phyloP scores from a whole-genome alignment of 2,888 invertebrate genomes.

The Ceriagrion tenellum region DNA sequence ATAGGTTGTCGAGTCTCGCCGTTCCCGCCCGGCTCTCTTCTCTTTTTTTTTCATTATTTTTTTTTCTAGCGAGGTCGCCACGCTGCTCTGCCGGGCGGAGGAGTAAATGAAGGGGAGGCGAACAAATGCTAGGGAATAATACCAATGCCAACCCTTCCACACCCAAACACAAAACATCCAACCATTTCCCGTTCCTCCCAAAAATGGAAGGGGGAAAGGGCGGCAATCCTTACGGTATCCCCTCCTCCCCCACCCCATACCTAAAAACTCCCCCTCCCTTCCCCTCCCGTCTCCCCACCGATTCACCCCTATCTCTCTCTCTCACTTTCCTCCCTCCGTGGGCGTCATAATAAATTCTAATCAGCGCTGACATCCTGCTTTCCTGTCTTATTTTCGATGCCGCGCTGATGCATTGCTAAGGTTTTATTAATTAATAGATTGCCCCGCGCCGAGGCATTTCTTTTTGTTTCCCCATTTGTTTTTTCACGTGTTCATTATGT shows the following conservation, averaged over 20 bases:
- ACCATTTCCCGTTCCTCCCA: background rate
- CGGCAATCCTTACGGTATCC: background rate
- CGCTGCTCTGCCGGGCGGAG: background rate
- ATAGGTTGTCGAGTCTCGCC: background rate
- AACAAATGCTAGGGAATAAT: slow-evolving; percentile 65
- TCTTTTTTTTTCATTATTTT: background rate
- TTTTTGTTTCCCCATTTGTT: slow-evolving; percentile 1
- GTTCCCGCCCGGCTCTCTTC: slow-evolving; percentile 45
- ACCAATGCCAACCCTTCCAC: slow-evolving; percentile 16
- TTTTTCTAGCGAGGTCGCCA: background rate
- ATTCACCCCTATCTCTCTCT: background rate
- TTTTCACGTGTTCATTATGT: slow-evolving; percentile 52
- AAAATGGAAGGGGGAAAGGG: too few species aligned
- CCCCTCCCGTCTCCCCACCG: background rate
- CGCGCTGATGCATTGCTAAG: slow-evolving; percentile 38
- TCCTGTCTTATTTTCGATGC: slow-evolving; percentile 53
- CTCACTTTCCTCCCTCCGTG: background rate
- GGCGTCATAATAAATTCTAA: slow-evolving; percentile 54
- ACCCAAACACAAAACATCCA: background rate
- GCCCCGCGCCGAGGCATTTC: slow-evolving; percentile 9
- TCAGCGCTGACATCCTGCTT: slow-evolving; percentile 42
- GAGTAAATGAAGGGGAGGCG: background rate
- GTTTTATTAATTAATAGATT: slow-evolving; percentile 54
- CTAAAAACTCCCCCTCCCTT: background rate
- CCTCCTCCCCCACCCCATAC: background rate